Base-by-base conservation (phyloP, 2,888 invertebrate species). In the Rotaria macrura region DNA sequence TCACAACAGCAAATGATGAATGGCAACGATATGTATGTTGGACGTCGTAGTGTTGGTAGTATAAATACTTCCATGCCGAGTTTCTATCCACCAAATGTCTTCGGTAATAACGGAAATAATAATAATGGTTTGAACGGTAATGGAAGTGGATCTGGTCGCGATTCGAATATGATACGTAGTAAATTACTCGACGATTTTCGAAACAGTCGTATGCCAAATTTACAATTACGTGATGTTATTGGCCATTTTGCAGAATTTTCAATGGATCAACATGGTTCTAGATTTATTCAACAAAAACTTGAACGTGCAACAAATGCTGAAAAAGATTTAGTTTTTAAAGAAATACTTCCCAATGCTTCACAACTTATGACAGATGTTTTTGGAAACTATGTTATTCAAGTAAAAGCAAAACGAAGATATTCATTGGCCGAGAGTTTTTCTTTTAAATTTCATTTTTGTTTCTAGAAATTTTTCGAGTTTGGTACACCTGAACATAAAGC, bases 281-380 rank as follows among this genome's bases (percentile, higher is more conserved):
- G 98, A 88, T 99, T 99, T 92, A 99, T 99, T 89, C 99, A 99
- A 91, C 98, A 99, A 91, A 99, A 99, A 92, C 92, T 99, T 89
- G 99, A 99, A 92, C 93, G 97, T 87, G 98, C 99, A 65, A 95
- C 96, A 47, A 94, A 95, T 86, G 94, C 94, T 88, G 99, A 99
- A 91, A 99, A 99, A 91, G 95, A 96, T 91, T 94, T 97, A 93
- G 97, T 99, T 54, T 99, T 99, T 92, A 95, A 94, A 90, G 99
- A 99, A 92, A 98, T 99, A 87, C 93, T 97, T 79, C 94, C 94
- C 79, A 94, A 96, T 85, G 96, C 97, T 65, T 96, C 97, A 91
- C 95, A 94, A 90, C 93, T 99, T 87, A 99, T 99, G 99, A 98
- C 98, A 14, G 99, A 99, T 90, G 99, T 99, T 23, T 99, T 99